phyloP scores from a whole-genome alignment of 2,113 vertebrate genomes.

The Ammodytes dubius region DNA sequence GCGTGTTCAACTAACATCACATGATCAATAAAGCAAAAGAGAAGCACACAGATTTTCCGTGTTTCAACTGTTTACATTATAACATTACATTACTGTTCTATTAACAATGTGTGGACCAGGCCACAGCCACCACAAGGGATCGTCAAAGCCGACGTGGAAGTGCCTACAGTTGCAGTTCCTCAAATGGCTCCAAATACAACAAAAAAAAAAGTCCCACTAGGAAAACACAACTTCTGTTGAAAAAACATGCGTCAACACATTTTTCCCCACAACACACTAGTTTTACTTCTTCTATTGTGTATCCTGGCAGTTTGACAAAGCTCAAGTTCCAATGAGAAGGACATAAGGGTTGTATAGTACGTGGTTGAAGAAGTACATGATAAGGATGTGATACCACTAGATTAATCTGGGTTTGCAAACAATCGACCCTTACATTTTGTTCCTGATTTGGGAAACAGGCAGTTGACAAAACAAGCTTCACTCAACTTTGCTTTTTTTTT shows the following conservation, averaged over 20 bases:
- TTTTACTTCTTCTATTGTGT: conserved; percentile 34
- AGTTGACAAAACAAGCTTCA: no score
- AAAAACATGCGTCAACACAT: conserved; percentile 14
- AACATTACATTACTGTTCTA: neutral
- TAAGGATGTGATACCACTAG: neutral
- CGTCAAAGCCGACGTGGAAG: neutral
- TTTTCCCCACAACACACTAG: neutral
- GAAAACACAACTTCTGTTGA: neutral
- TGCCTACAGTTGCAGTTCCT: conserved; percentile 13
- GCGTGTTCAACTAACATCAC: no score
- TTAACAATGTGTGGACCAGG: neutral
- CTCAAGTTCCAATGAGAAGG: neutral
- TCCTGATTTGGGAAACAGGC: no score
- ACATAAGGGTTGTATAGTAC: no score
- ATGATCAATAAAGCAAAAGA: neutral
- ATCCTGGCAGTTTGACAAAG: neutral
- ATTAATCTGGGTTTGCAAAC: no score
- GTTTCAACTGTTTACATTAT: neutral
- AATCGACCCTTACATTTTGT: no score
- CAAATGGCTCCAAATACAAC: neutral
- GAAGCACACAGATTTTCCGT: neutral
- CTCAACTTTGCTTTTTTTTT: no score
- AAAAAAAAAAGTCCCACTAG: neutral
- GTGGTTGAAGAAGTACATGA: neutral
- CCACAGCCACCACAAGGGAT: neutral